Conservation (phyloP, 2,888 invertebrate genomes). For the Steinernema scapterisci region DNA sequence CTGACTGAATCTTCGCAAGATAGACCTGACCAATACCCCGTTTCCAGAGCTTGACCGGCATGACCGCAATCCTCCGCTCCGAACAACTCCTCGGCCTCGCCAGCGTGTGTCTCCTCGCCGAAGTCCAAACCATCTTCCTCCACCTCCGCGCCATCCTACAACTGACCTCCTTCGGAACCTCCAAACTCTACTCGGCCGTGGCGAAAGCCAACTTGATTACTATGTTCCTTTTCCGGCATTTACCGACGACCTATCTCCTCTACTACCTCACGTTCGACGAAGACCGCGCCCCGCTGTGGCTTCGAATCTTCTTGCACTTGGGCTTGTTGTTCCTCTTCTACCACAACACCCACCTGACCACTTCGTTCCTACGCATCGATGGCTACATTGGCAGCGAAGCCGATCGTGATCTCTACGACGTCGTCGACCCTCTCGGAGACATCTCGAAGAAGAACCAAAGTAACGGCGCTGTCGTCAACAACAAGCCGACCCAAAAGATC, state of each 20-base stretch:
- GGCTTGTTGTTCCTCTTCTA: constrained; percentile 15
- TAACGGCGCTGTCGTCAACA: not conserved
- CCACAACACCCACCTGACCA: constrained; percentile 19
- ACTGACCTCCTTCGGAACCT: constrained; percentile 16
- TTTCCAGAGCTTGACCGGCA: constrained; percentile 8
- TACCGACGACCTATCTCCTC: constrained; percentile 7
- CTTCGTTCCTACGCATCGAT: constrained; percentile 2
- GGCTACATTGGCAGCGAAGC: constrained; percentile 24
- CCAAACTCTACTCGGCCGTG: constrained; percentile 2
- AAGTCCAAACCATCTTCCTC: constrained; percentile 32
- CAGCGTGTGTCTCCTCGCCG: constrained; percentile 22
- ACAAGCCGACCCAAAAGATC: not conserved
- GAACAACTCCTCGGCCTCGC: constrained; percentile 13
- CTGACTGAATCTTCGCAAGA: too few species aligned
- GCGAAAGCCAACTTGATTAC: constrained; percentile 10
- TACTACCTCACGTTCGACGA: constrained; percentile 12
- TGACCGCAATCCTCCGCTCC: constrained; percentile 4
- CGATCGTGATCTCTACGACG: constrained; percentile 25
- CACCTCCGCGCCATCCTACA: constrained; percentile 20
- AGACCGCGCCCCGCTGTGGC: constrained; percentile 12
- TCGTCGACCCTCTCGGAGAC: constrained; percentile 20
- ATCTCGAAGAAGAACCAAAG: constrained; percentile 12
- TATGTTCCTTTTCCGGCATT: constrained; percentile 27
- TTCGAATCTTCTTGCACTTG: not conserved
- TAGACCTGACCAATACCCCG: too few species aligned